Base-by-base conservation (phyloP, 2,888 invertebrate genomes). In the Amblyteles armatorius region DNA sequence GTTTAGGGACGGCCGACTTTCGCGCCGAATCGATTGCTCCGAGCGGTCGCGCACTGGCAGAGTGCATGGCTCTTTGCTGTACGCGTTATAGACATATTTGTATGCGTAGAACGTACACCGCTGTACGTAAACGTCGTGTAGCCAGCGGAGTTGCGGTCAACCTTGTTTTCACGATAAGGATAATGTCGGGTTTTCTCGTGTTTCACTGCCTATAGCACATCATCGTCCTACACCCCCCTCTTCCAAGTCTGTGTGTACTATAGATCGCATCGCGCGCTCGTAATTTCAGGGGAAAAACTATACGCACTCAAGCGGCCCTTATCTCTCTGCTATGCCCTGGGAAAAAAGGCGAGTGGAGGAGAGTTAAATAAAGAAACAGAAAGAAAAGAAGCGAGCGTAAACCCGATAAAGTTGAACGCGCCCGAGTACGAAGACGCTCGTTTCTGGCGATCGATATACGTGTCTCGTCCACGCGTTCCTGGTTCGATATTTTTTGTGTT, bases 111-210 rank as follows among this genome's bases (percentile, higher is more conserved):
- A 40, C 9, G 44, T 57, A 57, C 19, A 63, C 13, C 16, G 6
- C 26, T 74, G 68, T 52, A 71, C 76, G 82, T 77, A 76, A 76
- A 76, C 73, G 57, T 26, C 33, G 63, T 4, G 22, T 57, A 57
- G 13, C 69, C 76, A 22, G 57, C 63, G 52, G 36, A 48, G 76
- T 71, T 60, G 69, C 36, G 74, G 76, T 71, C 76, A 77, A 77
- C 71, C 48, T 80, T 67, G 74, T 80, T 68, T 68, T 48, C 68
- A 48, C 80, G 74, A 73, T 80, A 74, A 82, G 76, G 60, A 77
- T 81, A 81, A 79, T 79, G 26, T 63, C 65, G 57, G 36, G 76
- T 77, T 82, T 55, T 55, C 72, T 55, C 5, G 26, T 63, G 40
- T 65, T 81, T 36, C 55, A 26, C 67, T 36, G n/a, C 16, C 74